A percentile compares a stretch with the other conserved stretches of the same genome.
phyloP scores from a whole-genome alignment of 1,140 invertebrate species.

The Achatina immaculata region DNA sequence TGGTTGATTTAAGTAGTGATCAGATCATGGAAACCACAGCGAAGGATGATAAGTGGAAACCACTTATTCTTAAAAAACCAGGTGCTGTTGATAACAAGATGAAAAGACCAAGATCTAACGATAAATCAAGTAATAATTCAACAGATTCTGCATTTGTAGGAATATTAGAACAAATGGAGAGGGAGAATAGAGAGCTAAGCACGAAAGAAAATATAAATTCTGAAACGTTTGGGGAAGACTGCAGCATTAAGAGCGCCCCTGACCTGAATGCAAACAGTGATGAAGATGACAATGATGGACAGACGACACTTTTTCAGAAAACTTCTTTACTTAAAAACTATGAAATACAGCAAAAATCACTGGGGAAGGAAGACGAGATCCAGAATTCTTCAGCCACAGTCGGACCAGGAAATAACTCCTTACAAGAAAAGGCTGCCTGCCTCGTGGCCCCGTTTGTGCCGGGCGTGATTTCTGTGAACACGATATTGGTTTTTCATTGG shows the following conservation, averaged over 20 bases:
- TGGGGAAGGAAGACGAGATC: not conserved
- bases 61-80: no score
- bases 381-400: not conserved
- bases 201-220: not conserved
- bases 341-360: not conserved
- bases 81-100: not conserved
- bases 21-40: not conserved
- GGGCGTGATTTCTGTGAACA: slow-evolving; percentile 33
- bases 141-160: no score
- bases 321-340: not conserved
- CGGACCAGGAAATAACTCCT: not conserved
- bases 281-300: not conserved
- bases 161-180: no score
- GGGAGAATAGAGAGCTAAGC: not conserved
- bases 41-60: no score
- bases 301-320: slow-evolving; percentile 1
- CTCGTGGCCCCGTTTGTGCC: slow-evolving; percentile 1
- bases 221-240: not conserved
- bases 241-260: not conserved
- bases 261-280: not conserved
- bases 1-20: not conserved
- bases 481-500: slow-evolving; percentile 38
- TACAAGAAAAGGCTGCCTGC: not conserved
- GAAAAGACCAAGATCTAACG: not conserved
- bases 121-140: not conserved